Percentiles rank a stretch among this genome's conserved stretches.
Evolutionary conservation across 2,113 vertebrate species (phyloP).

Genomic region (Carollia perspicillata): DNA sequence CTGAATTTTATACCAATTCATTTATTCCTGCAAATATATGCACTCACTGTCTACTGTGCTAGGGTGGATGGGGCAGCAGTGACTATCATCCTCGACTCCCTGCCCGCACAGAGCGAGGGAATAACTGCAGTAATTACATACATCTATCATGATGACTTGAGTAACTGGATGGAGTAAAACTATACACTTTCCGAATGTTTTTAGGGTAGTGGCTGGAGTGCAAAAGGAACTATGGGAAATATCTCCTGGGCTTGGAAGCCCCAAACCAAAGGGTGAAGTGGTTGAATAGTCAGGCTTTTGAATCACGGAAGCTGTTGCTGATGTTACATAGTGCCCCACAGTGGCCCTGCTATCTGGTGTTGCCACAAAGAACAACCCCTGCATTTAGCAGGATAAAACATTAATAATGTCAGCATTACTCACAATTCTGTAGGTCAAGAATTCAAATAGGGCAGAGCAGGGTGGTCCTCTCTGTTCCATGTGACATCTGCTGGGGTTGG

Average conservation of each 20-base stretch:
- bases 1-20: neutral
- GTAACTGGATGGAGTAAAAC: neutral
- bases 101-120: neutral
- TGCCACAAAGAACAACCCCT: neutral
- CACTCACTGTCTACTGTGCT: neutral
- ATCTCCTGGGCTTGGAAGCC: neutral
- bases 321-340: neutral
- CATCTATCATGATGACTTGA: neutral
- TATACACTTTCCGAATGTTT: neutral
- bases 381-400: neutral
- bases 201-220: rapidly evolving
- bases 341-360: neutral
- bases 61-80: no score
- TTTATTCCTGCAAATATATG: constrained; percentile 13
- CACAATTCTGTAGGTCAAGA: neutral
- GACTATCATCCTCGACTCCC: neutral
- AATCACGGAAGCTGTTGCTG: neutral
- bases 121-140: neutral
- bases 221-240: neutral
- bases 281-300: neutral
- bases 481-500: neutral
- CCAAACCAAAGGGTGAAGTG: neutral
- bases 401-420: neutral
- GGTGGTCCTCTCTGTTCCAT: neutral
- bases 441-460: neutral